Evolutionary conservation across 2,113 vertebrate genomes (phyloP).

Genomic region (Chiloscyllium plagiosum): DNA sequence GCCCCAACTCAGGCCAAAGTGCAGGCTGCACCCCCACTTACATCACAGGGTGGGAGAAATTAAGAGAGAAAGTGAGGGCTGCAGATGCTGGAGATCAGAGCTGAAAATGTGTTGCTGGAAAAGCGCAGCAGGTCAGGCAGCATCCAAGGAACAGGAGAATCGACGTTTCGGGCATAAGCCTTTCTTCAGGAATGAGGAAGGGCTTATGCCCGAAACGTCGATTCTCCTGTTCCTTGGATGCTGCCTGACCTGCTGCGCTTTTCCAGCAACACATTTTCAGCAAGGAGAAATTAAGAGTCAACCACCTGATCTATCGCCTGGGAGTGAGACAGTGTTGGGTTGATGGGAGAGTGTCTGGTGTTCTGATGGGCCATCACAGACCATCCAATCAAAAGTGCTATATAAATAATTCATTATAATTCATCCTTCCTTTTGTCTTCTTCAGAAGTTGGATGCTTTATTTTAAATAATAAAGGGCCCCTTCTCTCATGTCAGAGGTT

Average conservation of each 20-base stretch:
- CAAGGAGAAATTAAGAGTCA: neutral
- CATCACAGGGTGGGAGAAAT: neutral
- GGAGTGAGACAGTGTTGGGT: neutral
- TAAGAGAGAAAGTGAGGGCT: too few species aligned
- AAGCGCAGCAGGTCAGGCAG: too few species aligned
- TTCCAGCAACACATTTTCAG: too few species aligned
- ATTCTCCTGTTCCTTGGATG: too few species aligned
- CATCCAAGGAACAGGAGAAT: too few species aligned
- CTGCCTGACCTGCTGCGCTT: too few species aligned
- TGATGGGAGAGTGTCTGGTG: neutral
- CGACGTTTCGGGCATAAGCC: too few species aligned
- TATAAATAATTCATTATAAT: too few species aligned
- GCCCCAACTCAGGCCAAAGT: neutral
- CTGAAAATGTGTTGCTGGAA: too few species aligned
- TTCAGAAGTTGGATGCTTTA: neutral
- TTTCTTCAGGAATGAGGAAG: too few species aligned
- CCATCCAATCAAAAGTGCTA: neutral
- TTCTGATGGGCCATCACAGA: neutral
- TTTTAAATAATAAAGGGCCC: neutral
- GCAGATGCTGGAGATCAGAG: too few species aligned
- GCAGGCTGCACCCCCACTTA: neutral
- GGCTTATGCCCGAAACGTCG: too few species aligned
- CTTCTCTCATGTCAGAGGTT: neutral
- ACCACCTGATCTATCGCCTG: neutral
- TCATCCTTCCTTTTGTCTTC: neutral